These are phyloP conservation scores for Amblyjoppa proteus DNA, from an alignment of 2,888 invertebrate species.

Conservation along the genomic window DNA sequence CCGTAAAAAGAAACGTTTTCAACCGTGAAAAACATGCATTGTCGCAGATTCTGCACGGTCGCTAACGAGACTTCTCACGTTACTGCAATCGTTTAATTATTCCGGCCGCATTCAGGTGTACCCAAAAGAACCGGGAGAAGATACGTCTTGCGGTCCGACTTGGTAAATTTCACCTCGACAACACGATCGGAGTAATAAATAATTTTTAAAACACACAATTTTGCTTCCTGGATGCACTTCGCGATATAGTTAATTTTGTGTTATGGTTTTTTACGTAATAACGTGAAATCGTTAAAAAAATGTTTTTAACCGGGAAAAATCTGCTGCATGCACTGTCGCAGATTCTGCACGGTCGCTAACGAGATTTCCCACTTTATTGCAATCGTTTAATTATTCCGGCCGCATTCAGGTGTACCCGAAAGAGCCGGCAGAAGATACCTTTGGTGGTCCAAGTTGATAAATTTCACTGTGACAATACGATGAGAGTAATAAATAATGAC, in stretches of 20 bases:
- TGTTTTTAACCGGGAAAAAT: not conserved
- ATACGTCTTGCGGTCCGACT: not conserved
- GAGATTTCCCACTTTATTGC: not conserved
- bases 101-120: not conserved
- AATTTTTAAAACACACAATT: not conserved
- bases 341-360: not conserved
- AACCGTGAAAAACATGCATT: not conserved
- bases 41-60: not conserved
- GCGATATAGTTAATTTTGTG: not conserved
- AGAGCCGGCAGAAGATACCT: not conserved
- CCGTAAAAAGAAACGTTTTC: not conserved
- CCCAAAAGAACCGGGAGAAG: not conserved
- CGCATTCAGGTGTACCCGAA: not conserved
- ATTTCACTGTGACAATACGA: conserved; percentile 5
- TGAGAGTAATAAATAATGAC: not conserved
- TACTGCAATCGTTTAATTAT: not conserved
- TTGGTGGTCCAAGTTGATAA: not conserved
- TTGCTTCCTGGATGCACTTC: not conserved
- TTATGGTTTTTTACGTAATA: no score
- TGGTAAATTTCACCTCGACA: conserved; percentile 3
- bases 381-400: not conserved
- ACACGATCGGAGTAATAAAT: not conserved
- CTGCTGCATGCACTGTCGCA: not conserved
- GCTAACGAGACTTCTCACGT: not conserved
- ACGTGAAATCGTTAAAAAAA: no score